Base-by-base conservation (phyloP, 2,888 invertebrate genomes). In the Lepidocyrtoides sp. region DNA sequence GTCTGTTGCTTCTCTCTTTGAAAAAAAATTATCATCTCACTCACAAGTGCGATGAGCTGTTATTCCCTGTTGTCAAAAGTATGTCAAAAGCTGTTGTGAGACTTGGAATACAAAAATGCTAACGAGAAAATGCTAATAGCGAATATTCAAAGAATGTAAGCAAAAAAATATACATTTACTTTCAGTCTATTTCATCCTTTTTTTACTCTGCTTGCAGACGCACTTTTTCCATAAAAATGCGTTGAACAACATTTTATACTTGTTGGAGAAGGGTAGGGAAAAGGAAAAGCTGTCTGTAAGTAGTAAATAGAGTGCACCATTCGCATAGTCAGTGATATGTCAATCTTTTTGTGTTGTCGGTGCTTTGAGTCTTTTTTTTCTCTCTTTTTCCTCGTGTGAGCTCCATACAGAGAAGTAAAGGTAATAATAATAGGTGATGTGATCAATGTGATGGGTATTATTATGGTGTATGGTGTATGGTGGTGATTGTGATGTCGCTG, bases 401-500 rank as follows among this genome's bases (percentile, higher is more conserved):
- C 29, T 54, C 32, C 79, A 4, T 26, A 4, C 20, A 72, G 20
- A 20, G 41, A 69, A 17, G 23, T 7, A 66, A 57, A 17, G 48
- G 20, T 48, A 77, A 77, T 77, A 51, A 77, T 29, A 77, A 51
- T 57, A 79, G 79, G 57, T 54, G 79, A 57, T 79, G 54, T n/a
- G n/a, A n/a, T n/a, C n/a, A n/a, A n/a, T n/a, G n/a, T n/a, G n/a
- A n/a, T n/a, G n/a, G n/a, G 10, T 51, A 77, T 51, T 36, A 36
- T n/a, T 82, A 57, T 83, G 79, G n/a, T 23, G 29, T 41, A n/a
- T 26, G 32, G 72, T 72, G 17, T 23, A 17, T 82, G 72, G 82
- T 81, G 69, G 88, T 81, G 88, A 32, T 72, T 72, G 44, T 83
- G 75, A 57, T 75, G 82, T 72, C 75, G 85, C 85, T 90, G 79